These are phyloP conservation scores for Sebastes itinus DNA, from an alignment of 2,797 vertebrate species.

Conservation along the genomic window DNA sequence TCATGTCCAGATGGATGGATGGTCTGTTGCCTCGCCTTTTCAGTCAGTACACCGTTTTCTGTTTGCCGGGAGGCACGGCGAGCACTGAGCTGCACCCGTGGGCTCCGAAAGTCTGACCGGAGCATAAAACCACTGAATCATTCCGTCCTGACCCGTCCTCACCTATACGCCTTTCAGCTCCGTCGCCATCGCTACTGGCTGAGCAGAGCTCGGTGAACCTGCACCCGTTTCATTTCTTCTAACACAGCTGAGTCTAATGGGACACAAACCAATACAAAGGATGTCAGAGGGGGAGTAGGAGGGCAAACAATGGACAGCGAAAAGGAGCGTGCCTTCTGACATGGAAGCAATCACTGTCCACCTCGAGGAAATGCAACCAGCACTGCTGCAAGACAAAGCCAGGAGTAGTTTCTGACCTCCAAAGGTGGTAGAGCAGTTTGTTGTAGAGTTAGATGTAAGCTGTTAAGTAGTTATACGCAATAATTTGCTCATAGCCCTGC, in stretches of 20 bases:
- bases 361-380: neutral
- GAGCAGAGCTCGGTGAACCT: slow-evolving; percentile 4
- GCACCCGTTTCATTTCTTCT: neutral
- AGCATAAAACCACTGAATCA: slow-evolving; percentile 27
- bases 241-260: neutral
- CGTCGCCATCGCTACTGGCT: neutral
- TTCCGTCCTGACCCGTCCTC: neutral
- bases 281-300: neutral
- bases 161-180: neutral
- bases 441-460: neutral
- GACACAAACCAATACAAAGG: slow-evolving; percentile 1
- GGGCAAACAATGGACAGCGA: slow-evolving; percentile 4
- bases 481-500: neutral
- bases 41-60: neutral
- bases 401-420: neutral
- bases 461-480: neutral
- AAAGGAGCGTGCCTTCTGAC: slow-evolving; percentile 3
- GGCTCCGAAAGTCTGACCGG: neutral
- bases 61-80: neutral
- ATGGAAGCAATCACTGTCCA: neutral
- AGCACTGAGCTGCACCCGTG: neutral
- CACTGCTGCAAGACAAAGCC: neutral
- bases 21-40: neutral
- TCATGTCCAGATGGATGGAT: slow-evolving; percentile 34
- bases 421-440: neutral